phyloP scores from a whole-genome alignment of 2,888 invertebrate genomes.

The Meteorus colon region DNA sequence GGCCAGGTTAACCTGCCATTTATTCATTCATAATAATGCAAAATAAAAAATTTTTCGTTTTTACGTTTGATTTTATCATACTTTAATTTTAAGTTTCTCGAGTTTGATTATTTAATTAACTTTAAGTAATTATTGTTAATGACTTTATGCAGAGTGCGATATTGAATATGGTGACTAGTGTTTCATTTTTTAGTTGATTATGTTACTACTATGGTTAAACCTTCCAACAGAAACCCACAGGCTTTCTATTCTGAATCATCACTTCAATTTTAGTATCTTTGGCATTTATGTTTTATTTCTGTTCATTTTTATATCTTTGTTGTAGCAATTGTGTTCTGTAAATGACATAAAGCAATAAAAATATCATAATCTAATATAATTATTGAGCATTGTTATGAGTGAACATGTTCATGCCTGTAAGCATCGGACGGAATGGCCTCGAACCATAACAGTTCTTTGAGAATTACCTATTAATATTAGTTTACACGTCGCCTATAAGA shows the following conservation, averaged over 20 bases:
- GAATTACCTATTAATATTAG: background rate
- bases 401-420: conserved; percentile 27
- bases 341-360: background rate
- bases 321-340: background rate
- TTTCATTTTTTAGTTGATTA: background rate
- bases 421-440: conserved; percentile 34
- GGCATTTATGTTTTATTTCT: background rate
- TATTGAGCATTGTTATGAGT: too few species aligned
- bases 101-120: background rate
- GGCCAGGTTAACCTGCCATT: conserved; percentile 59
- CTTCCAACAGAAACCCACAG: conserved; percentile 8
- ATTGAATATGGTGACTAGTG: background rate
- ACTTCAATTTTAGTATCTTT: background rate
- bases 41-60: conserved; percentile 48
- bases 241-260: background rate
- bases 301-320: background rate
- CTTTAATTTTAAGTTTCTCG: conserved; percentile 6
- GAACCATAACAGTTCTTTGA: conserved; percentile 30
- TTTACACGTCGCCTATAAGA: too few species aligned
- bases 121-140: conserved; percentile 1
- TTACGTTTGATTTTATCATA: conserved; percentile 3
- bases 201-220: conserved; percentile 1
- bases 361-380: background rate
- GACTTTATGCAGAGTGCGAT: background rate
- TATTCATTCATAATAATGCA: conserved; percentile 39